phyloP scores from a whole-genome alignment of 2,888 invertebrate species.

The Quadroppia sp. region DNA sequence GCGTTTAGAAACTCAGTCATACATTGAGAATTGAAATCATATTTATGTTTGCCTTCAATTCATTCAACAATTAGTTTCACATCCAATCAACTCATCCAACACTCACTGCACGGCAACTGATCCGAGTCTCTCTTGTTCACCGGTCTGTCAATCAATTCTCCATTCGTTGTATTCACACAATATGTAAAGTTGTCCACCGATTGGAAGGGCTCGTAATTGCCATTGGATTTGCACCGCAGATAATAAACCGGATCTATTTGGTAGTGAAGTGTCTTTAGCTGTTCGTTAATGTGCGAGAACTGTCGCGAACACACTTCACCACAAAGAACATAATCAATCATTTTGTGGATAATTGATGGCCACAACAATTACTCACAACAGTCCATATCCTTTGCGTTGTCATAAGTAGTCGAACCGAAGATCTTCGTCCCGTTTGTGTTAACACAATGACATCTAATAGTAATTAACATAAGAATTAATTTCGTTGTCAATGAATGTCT shows the following conservation, averaged over 20 bases:
- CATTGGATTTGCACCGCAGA: conserved; percentile 62
- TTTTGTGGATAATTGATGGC: not conserved
- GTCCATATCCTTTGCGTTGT: conserved; percentile 61
- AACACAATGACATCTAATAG: conserved; percentile 63
- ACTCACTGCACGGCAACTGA: conserved; percentile 48
- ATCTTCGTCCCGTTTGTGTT: conserved; percentile 61
- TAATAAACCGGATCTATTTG: conserved; percentile 36
- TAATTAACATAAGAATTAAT: not conserved
- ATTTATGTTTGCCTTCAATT: not conserved
- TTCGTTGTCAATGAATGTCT: conserved; percentile 40
- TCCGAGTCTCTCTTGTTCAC: conserved; percentile 12
- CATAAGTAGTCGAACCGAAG: conserved; percentile 64
- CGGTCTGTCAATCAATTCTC: conserved; percentile 17
- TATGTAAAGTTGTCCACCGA: conserved; percentile 62
- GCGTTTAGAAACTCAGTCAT: conserved; percentile 46
- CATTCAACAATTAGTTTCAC: not conserved
- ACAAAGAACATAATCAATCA: not conserved
- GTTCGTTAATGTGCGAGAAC: conserved; percentile 39
- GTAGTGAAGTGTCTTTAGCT: conserved; percentile 19
- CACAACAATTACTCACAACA: conserved; percentile 58
- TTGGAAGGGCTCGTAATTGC: conserved; percentile 65
- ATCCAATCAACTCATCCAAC: not conserved
- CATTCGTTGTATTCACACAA: conserved; percentile 58
- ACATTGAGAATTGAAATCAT: conserved; percentile 34
- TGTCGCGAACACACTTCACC: conserved; percentile 45